Percentiles rank a stretch among this genome's conserved stretches.
phyloP scores from a whole-genome alignment of 2,888 invertebrate genomes.

The Gnatocerus cornutus region DNA sequence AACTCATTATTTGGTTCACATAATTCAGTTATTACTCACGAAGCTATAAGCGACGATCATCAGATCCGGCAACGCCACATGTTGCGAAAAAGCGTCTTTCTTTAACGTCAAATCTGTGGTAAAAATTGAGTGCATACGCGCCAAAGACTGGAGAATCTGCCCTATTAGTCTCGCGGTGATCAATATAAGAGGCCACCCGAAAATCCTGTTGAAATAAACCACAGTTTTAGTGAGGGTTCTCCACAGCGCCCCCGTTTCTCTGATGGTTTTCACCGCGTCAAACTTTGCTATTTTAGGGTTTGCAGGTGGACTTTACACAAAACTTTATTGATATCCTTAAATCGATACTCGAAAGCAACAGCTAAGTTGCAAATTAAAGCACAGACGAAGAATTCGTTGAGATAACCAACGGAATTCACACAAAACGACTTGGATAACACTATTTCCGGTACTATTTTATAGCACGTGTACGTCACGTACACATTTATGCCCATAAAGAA shows the following conservation, averaged over 20 bases:
- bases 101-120: constrained; percentile 1
- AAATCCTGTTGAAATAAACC: constrained; percentile 16
- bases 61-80: background rate
- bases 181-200: constrained; percentile 31
- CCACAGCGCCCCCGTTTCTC: constrained; percentile 12
- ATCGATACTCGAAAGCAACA: constrained; percentile 16
- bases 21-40: constrained; percentile 4
- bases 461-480: constrained; percentile 1
- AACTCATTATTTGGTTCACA: background rate
- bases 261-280: background rate
- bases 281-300: background rate
- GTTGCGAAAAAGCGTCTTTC: background rate
- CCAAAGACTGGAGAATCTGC: constrained; percentile 13
- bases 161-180: constrained; percentile 17
- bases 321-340: constrained; percentile 2
- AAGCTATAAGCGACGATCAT: constrained; percentile 7
- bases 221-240: constrained; percentile 11
- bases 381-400: constrained; percentile 6
- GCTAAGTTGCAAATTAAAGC: constrained; percentile 21
- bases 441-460: constrained; percentile 3
- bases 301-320: background rate
- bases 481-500: constrained; percentile 1
- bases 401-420: constrained; percentile 7
- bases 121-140: background rate
- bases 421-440: background rate